Conservation (phyloP, 2,888 invertebrate genomes). For the Drosophila incognita region DNA sequence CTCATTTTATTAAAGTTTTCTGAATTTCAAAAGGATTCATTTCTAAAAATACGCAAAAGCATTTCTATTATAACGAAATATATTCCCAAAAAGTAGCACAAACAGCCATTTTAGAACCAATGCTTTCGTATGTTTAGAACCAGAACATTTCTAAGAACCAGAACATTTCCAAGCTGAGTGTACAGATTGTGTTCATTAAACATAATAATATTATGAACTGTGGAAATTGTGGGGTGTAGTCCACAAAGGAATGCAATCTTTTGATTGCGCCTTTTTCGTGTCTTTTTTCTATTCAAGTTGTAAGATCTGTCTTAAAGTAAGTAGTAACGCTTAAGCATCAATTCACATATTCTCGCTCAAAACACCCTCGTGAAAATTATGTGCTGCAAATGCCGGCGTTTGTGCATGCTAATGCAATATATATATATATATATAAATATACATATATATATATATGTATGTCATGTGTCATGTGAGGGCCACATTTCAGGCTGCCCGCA, state of each 20-base stretch:
- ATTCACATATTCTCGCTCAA: background rate
- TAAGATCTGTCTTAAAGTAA: background rate
- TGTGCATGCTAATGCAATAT: conserved; percentile 13
- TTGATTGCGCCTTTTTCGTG: background rate
- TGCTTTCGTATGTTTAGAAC: too few relatives aligned
- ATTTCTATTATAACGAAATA: too few relatives aligned
- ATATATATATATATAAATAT: background rate
- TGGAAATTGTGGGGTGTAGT: too few relatives aligned
- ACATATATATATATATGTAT: background rate
- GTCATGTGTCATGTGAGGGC: conserved; percentile 18
- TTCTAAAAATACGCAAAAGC: too few relatives aligned
- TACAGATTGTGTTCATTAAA: too few relatives aligned
- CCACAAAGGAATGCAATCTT: background rate
- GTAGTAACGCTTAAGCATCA: background rate
- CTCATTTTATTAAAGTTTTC: too few relatives aligned
- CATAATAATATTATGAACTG: too few relatives aligned
- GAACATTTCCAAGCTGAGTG: too few relatives aligned
- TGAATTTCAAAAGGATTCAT: too few relatives aligned
- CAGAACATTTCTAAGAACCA: too few relatives aligned
- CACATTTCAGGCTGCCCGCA: conserved; percentile 55
- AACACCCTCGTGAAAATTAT: conserved; percentile 8
- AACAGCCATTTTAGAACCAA: too few relatives aligned
- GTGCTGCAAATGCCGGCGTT: conserved; percentile 39
- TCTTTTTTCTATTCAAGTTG: background rate
- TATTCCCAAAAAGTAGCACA: too few relatives aligned